Percentiles rank a stretch among this genome's conserved stretches.
Evolutionary conservation across 1,140 invertebrate species (phyloP).

Genomic region (Cydia strobilella): DNA sequence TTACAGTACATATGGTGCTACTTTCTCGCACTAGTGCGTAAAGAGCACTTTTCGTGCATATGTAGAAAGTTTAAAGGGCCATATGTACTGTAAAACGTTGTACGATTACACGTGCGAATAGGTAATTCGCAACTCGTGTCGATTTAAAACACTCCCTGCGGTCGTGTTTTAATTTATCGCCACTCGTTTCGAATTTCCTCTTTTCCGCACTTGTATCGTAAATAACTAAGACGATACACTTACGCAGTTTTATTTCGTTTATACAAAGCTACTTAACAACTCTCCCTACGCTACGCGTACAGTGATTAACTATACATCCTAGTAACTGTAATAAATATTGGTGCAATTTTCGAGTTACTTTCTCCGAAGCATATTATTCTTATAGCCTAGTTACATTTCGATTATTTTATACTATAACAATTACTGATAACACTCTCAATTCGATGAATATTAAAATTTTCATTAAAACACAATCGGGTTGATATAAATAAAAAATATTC

Average conservation of each 20-base stretch:
- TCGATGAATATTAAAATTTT: conserved; percentile 16
- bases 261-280: conserved; percentile 16
- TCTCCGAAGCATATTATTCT: conserved; percentile 22
- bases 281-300: conserved; percentile 14
- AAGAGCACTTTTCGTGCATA: too few relatives aligned
- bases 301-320: conserved; percentile 29
- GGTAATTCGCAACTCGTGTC: too few relatives aligned
- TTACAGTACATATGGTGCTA: too few relatives aligned
- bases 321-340: conserved; percentile 32
- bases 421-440: conserved; percentile 25
- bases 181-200: too few relatives aligned
- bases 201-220: too few relatives aligned
- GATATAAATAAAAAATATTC: conserved; percentile 19
- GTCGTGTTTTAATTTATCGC: too few relatives aligned
- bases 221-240: too few relatives aligned
- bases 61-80: too few relatives aligned
- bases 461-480: conserved; percentile 20
- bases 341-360: conserved; percentile 29
- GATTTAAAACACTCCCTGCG: too few relatives aligned
- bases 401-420: conserved; percentile 29
- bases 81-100: too few relatives aligned
- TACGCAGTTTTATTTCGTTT: not conserved
- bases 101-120: too few relatives aligned
- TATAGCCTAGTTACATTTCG: conserved; percentile 7
- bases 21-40: too few relatives aligned